phyloP scores from a whole-genome alignment of 2,888 invertebrate species.

The Acanthosepion pharaonis region DNA sequence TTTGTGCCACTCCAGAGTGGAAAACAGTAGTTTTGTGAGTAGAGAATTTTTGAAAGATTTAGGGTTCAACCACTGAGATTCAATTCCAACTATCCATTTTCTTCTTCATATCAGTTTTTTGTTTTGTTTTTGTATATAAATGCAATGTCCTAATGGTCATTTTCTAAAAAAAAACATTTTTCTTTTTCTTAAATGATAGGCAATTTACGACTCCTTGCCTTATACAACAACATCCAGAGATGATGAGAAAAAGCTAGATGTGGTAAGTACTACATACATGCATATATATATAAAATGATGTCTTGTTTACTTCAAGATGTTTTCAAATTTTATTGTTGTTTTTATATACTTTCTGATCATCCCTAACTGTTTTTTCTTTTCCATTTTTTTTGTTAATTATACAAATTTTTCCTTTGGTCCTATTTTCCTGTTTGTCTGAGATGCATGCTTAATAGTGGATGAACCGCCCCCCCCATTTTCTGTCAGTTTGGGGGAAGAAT shows the following conservation, averaged over 20 bases:
- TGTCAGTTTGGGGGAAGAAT: too few relatives aligned
- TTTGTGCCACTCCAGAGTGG: neutral
- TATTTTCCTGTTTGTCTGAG: too few relatives aligned
- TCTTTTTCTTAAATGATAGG: constrained; percentile 64
- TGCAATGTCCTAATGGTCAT: neutral
- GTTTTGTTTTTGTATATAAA: neutral
- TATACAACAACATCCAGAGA: constrained; percentile 62
- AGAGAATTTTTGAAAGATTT: neutral
- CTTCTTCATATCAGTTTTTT: neutral
- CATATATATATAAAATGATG: too few relatives aligned
- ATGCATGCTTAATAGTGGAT: too few relatives aligned
- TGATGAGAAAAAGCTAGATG: constrained; percentile 58
- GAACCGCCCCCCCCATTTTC: too few relatives aligned
- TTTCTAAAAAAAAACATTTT: neutral
- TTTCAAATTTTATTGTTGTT: too few relatives aligned
- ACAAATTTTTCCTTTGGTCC: too few relatives aligned
- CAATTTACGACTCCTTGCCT: constrained; percentile 71
- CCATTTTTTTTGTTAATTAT: too few relatives aligned
- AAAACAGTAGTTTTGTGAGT: neutral
- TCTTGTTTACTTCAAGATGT: too few relatives aligned
- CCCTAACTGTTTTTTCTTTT: too few relatives aligned
- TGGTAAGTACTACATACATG: constrained; percentile 55
- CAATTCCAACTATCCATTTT: neutral
- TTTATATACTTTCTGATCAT: too few relatives aligned
- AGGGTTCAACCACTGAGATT: neutral